Percentiles rank a stretch among this genome's conserved stretches.
These are phyloP conservation scores for Pseudoips prasinana DNA, from an alignment of 2,888 invertebrate genomes.

Conservation along the genomic window DNA sequence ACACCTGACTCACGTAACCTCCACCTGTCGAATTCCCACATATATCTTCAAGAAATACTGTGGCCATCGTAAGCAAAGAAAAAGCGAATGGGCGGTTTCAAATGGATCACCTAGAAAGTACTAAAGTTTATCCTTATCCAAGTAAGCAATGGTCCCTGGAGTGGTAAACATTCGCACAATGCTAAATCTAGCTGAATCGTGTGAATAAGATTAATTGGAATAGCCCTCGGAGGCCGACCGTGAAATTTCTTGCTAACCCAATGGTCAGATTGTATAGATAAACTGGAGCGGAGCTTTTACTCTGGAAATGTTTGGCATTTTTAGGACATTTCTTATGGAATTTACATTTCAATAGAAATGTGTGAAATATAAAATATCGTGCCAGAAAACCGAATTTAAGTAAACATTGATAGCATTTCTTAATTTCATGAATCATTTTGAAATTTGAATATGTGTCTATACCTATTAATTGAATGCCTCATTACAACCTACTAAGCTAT, in stretches of 20 bases:
- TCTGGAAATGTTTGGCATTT: background rate
- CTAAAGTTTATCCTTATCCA: background rate
- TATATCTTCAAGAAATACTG: conserved; percentile 9
- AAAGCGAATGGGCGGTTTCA: conserved; percentile 1
- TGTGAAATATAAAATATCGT: too few relatives aligned
- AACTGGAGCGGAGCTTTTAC: background rate
- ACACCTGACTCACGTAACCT: background rate
- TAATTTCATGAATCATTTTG: too few relatives aligned
- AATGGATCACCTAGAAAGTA: conserved; percentile 12
- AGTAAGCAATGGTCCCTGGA: conserved; percentile 12
- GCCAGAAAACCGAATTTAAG: too few relatives aligned
- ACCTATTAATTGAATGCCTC: too few relatives aligned
- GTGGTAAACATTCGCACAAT: conserved; percentile 13
- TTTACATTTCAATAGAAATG: too few relatives aligned
- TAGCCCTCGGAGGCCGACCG: conserved; percentile 16
- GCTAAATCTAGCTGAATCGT: conserved; percentile 27
- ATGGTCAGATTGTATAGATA: conserved; percentile 16
- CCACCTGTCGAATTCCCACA: background rate
- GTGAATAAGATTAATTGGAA: conserved; percentile 37
- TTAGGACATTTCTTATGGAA: too few relatives aligned
- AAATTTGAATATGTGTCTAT: too few relatives aligned
- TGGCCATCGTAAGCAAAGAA: conserved; percentile 4
- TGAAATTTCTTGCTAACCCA: conserved; percentile 21
- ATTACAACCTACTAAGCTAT: too few relatives aligned
- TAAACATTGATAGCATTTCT: too few relatives aligned